Evolutionary conservation across 2,797 vertebrate species (phyloP).

Genomic region (Uromys caudimaculatus): DNA sequence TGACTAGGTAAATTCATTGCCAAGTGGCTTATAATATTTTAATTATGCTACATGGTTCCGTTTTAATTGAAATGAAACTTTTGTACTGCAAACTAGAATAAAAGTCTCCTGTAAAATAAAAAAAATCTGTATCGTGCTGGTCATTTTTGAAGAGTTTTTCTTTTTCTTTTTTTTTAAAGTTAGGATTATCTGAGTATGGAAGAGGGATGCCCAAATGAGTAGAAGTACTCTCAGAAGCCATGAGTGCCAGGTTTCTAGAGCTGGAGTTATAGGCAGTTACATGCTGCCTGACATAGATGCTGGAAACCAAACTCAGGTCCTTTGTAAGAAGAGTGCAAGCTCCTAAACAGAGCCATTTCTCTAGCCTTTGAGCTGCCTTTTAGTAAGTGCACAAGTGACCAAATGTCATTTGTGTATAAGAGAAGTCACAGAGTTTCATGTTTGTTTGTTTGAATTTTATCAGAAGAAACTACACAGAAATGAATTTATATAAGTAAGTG

Average conservation of each 20-base stretch:
- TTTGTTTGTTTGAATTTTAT: neutral
- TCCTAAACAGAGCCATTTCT: neutral
- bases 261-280: neutral
- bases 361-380: neutral
- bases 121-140: neutral
- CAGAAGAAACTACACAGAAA: neutral
- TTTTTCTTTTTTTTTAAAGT: neutral
- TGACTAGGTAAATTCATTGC: neutral
- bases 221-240: neutral
- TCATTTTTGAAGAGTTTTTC: neutral
- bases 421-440: neutral
- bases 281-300: neutral
- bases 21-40: conserved; percentile 1
- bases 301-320: neutral
- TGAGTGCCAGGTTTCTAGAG: neutral
- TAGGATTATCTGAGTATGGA: neutral
- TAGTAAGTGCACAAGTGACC: neutral
- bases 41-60: neutral
- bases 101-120: neutral
- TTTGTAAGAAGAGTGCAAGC: too few relatives aligned
- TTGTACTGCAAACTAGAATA: neutral
- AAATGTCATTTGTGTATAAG: neutral
- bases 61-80: conserved; percentile 22
- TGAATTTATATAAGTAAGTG: neutral
- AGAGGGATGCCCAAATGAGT: neutral